These are phyloP conservation scores for Volucella inflata DNA, from an alignment of 2,888 invertebrate species.

Conservation along the genomic window DNA sequence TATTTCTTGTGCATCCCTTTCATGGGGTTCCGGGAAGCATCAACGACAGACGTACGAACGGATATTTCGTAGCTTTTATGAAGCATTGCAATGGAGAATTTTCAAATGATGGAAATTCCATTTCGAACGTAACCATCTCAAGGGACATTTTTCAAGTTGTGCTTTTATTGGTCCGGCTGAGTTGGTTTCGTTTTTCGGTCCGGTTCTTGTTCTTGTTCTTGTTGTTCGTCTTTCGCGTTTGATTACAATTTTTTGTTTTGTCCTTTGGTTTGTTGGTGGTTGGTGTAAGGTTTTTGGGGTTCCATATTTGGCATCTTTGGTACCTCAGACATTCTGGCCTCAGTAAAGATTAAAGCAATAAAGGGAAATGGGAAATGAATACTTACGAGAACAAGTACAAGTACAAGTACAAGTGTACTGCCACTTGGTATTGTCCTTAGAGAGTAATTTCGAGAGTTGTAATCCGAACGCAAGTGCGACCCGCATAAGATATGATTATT, in stretches of 20 bases:
- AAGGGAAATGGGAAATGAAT: constrained; percentile 65
- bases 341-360: constrained; percentile 64
- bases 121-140: constrained; percentile 60
- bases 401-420: neutral
- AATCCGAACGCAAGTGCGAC: constrained; percentile 42
- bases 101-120: constrained; percentile 55
- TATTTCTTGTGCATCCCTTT: constrained; percentile 68
- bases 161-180: constrained; percentile 54
- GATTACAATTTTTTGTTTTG: too few species aligned
- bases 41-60: neutral
- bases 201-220: constrained; percentile 8
- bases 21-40: constrained; percentile 5
- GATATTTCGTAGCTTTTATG: constrained; percentile 24
- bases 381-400: constrained; percentile 1
- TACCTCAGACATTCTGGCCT: constrained; percentile 65
- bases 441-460: constrained; percentile 54
- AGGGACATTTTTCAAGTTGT: constrained; percentile 62
- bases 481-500: constrained; percentile 16
- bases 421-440: constrained; percentile 56
- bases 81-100: constrained; percentile 47
- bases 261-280: neutral
- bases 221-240: neutral
- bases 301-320: neutral
- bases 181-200: neutral
- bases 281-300: neutral